Conservation (phyloP, 2,113 vertebrate species). For the Athene cunicularia region DNA sequence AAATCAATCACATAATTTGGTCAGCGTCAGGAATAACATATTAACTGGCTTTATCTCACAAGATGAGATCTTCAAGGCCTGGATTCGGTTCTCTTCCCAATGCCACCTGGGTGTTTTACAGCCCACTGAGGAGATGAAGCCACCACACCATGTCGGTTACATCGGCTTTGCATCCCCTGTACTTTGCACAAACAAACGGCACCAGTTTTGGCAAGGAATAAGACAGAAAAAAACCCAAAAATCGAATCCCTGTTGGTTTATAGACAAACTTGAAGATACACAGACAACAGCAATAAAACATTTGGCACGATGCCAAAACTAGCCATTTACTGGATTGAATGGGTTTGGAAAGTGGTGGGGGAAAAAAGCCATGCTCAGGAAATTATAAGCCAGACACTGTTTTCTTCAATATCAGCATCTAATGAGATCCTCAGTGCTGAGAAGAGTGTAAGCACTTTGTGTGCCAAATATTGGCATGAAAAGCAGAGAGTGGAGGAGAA, state of each 20-base stretch:
- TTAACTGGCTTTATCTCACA: background rate
- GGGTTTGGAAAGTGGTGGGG: background rate
- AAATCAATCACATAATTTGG: slow-evolving; percentile 29
- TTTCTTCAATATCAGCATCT: background rate
- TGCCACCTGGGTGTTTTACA: background rate
- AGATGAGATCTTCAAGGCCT: background rate
- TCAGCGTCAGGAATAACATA: background rate
- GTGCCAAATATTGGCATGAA: background rate
- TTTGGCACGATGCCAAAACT: background rate
- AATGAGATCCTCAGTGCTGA: background rate
- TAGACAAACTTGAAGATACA: background rate
- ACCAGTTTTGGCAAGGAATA: background rate
- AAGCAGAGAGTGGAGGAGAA: background rate
- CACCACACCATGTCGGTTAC: background rate
- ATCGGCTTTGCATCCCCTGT: background rate
- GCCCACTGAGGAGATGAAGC: background rate
- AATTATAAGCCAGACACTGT: background rate
- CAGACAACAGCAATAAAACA: background rate
- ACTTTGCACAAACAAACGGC: background rate
- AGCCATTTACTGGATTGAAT: background rate
- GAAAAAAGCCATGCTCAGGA: background rate
- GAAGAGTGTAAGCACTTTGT: background rate
- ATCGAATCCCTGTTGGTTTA: background rate
- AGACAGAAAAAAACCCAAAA: background rate
- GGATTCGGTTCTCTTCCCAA: background rate